These are phyloP conservation scores for Chroicocephalus ridibundus DNA, from an alignment of 2,113 vertebrate genomes.

Conservation along the genomic window DNA sequence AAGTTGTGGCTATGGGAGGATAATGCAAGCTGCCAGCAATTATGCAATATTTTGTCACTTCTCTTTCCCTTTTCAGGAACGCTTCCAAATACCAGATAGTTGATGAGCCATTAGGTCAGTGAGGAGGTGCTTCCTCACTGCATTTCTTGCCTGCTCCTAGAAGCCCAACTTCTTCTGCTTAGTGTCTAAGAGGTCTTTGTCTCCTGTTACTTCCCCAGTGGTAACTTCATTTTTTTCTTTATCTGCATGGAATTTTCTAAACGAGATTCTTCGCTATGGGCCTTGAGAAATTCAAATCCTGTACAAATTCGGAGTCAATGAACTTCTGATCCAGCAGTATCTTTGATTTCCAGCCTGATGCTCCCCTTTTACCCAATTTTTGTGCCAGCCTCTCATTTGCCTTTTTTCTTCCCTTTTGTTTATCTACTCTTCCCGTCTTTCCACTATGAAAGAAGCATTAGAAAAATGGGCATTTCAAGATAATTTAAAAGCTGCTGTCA, in stretches of 20 bases:
- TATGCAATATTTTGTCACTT: neutral
- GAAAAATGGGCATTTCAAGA: neutral
- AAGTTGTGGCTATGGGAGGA: neutral
- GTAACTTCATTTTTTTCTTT: neutral
- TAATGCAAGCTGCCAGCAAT: neutral
- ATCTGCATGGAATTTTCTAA: neutral
- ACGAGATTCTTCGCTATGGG: neutral
- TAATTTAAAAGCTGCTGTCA: neutral
- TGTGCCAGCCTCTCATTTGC: neutral
- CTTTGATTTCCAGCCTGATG: neutral
- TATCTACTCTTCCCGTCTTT: neutral
- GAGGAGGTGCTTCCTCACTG: neutral
- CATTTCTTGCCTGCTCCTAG: neutral
- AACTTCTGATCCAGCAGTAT: neutral
- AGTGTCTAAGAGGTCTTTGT: neutral
- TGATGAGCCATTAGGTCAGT: neutral
- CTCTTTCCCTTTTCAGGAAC: neutral
- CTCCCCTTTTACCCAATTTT: neutral
- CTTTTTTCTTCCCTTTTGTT: neutral
- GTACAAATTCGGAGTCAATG: neutral
- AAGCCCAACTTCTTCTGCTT: neutral
- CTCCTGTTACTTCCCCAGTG: neutral
- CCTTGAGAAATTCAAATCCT: neutral
- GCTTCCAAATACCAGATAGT: neutral
- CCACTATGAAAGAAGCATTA: neutral